Conservation (phyloP, 2,888 invertebrate genomes). For the Augiades crinisus region DNA sequence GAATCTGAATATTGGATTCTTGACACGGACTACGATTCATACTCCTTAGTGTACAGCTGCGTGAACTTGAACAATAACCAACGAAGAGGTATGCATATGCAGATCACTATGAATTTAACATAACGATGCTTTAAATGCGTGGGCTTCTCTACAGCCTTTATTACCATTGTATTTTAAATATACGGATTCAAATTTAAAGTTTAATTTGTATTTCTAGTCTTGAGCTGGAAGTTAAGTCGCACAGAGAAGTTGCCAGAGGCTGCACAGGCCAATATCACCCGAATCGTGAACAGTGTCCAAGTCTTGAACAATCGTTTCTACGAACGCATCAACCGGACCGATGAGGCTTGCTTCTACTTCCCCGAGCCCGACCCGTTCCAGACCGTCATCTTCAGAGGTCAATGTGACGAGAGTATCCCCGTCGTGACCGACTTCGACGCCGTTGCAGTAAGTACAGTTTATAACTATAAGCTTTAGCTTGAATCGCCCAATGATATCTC, state of each 20-base stretch:
- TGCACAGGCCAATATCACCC: constrained; percentile 40
- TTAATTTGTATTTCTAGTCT: too few species aligned
- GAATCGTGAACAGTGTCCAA: constrained; percentile 36
- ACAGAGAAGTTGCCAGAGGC: constrained; percentile 34
- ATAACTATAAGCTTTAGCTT: too few species aligned
- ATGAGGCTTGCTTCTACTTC: constrained; percentile 43
- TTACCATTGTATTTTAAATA: too few species aligned
- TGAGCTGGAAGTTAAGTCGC: constrained; percentile 57
- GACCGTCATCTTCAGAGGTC: constrained; percentile 46
- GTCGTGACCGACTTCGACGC: constrained; percentile 43
- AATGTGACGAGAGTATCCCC: constrained; percentile 41
- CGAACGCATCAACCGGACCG: constrained; percentile 38
- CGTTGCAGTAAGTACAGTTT: constrained; percentile 35
- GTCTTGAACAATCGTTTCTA: constrained; percentile 47
- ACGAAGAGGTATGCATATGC: constrained; percentile 51
- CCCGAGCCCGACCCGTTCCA: constrained; percentile 35
- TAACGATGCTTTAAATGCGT: too few species aligned
- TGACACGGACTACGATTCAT: constrained; percentile 81
- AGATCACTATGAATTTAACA: neutral
- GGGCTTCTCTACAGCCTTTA: too few species aligned
- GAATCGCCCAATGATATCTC: too few species aligned
- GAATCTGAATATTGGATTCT: constrained; percentile 41
- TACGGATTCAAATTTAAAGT: too few species aligned
- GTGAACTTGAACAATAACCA: constrained; percentile 55
- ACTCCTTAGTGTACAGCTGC: constrained; percentile 83